phyloP scores from a whole-genome alignment of 2,888 invertebrate genomes.

The Sepiola atlantica region DNA sequence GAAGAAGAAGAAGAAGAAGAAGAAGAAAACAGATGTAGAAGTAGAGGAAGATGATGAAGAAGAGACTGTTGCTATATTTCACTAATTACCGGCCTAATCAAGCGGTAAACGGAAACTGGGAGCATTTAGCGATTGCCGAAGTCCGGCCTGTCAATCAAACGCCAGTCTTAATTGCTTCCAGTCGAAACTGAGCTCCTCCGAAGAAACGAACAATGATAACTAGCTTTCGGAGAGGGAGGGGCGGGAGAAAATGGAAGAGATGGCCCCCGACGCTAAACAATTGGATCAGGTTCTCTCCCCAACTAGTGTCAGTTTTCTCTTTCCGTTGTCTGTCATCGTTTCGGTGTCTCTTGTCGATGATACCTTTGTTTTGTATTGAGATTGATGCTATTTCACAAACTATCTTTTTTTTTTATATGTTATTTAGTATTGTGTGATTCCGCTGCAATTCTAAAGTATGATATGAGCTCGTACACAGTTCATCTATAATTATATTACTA shows the following conservation, averaged over 20 bases:
- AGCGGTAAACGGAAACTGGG: background rate
- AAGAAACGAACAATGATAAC: background rate
- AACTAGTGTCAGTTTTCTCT: background rate
- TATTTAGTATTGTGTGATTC: too few species aligned
- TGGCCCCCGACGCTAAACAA: background rate
- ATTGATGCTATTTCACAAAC: too few species aligned
- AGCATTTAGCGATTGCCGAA: background rate
- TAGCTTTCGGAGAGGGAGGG: background rate
- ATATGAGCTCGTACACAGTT: too few species aligned
- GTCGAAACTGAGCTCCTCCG: background rate
- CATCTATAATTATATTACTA: too few species aligned
- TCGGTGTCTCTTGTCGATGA: background rate
- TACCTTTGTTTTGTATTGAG: too few species aligned
- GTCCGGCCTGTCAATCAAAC: background rate
- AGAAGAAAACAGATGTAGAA: background rate
- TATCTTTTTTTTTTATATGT: too few species aligned
- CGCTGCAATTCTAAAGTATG: too few species aligned
- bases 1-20: background rate
- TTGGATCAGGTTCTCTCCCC: background rate
- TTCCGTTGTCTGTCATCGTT: background rate
- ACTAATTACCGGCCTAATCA: background rate
- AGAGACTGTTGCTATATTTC: background rate
- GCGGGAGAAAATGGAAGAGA: background rate
- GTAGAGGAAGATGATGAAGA: background rate
- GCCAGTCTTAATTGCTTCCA: background rate